Conservation (phyloP, 2,113 vertebrate species). For the Alectura lathami region DNA sequence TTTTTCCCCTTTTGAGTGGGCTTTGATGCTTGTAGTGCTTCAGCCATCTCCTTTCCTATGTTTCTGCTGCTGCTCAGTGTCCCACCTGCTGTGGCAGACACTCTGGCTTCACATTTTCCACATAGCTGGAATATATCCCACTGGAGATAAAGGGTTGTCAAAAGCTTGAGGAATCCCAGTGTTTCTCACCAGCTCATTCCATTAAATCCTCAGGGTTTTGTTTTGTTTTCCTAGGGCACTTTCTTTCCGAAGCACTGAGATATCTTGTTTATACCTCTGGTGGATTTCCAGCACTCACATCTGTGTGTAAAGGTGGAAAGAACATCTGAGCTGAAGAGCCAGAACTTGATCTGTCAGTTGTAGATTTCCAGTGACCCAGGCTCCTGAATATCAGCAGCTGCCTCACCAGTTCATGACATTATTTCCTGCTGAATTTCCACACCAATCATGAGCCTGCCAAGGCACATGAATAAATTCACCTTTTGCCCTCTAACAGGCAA, state of each 20-base stretch:
- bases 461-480: not conserved
- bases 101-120: not conserved
- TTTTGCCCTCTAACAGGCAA: not conserved
- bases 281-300: constrained; percentile 20
- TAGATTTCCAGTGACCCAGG: not conserved
- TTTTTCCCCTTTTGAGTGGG: not conserved
- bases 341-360: not conserved
- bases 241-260: not conserved
- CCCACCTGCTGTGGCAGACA: constrained; percentile 15
- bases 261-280: constrained; percentile 16
- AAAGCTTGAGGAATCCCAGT: constrained; percentile 11
- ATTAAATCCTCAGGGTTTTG: not conserved
- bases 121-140: not conserved
- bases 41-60: not conserved
- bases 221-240: not conserved
- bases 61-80: not conserved
- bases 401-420: not conserved
- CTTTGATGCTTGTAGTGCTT: not conserved
- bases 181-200: not conserved
- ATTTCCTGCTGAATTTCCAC: not conserved
- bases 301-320: constrained; percentile 25
- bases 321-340: not conserved
- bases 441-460: not conserved
- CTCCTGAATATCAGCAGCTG: not conserved
- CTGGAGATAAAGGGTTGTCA: not conserved